phyloP scores from a whole-genome alignment of 2,888 invertebrate genomes.

The Uropetala carovei region DNA sequence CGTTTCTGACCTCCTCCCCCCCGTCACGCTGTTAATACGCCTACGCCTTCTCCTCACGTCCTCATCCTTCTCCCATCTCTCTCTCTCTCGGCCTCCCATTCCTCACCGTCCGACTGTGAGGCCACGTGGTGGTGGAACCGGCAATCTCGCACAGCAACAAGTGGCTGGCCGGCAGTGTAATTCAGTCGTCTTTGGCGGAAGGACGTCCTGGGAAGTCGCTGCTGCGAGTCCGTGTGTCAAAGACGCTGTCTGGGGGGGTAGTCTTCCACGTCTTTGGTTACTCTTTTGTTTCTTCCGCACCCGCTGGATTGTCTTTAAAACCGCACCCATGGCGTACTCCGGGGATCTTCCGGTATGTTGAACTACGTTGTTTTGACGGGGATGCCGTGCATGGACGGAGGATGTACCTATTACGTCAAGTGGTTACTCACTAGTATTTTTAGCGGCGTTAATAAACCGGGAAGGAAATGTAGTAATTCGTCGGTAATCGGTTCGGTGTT shows the following conservation, averaged over 20 bases:
- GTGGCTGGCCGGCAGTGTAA: conserved; percentile 31
- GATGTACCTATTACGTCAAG: not conserved
- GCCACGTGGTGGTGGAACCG: conserved; percentile 58
- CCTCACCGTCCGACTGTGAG: conserved; percentile 12
- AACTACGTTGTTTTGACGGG: not conserved
- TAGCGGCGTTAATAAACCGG: too few species aligned
- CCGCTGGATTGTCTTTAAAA: conserved; percentile 6
- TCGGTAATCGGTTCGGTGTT: not conserved
- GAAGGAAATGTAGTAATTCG: not conserved
- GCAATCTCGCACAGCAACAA: conserved; percentile 60
- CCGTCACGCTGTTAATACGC: conserved; percentile 43
- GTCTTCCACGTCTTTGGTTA: not conserved
- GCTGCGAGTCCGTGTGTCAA: not conserved
- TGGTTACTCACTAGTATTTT: too few species aligned
- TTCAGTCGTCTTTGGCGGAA: not conserved
- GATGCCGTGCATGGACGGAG: not conserved
- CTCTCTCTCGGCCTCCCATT: not conserved
- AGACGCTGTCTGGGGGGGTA: not conserved
- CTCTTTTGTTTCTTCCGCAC: not conserved
- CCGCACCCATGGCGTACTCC: conserved; percentile 39
- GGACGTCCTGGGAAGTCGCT: conserved; percentile 23
- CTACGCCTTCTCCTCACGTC: conserved; percentile 27
- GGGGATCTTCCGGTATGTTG: conserved; percentile 47
- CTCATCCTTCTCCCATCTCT: not conserved
- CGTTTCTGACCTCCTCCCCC: conserved; percentile 26